Evolutionary conservation across 1,140 invertebrate genomes (phyloP).

Genomic region (Lethrus apterus): DNA sequence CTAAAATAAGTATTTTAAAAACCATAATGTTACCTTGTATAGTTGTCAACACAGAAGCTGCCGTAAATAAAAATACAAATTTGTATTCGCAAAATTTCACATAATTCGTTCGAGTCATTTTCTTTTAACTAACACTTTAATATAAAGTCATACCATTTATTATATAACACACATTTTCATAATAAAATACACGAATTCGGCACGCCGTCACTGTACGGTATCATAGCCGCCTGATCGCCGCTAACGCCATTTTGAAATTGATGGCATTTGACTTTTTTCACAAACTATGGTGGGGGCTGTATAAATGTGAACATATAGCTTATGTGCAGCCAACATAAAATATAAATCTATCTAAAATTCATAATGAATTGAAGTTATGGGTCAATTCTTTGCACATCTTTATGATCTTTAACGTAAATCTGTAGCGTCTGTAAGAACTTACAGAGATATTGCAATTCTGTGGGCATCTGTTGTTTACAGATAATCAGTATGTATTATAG

Average conservation of each 20-base stretch:
- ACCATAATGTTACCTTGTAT: conserved; percentile 32
- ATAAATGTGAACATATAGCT: no score
- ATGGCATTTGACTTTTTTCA: conserved; percentile 14
- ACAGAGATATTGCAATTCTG: no score
- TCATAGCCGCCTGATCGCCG: not conserved
- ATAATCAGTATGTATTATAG: no score
- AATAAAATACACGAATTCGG: conserved; percentile 4
- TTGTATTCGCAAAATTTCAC: conserved; percentile 24
- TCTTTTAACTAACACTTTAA: conserved; percentile 18
- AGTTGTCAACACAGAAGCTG: conserved; percentile 29
- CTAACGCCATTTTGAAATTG: conserved; percentile 11
- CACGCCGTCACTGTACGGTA: conserved; percentile 11
- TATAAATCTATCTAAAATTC: no score
- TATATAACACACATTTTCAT: conserved; percentile 18
- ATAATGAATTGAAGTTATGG: not conserved
- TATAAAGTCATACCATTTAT: conserved; percentile 18
- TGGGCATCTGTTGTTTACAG: no score
- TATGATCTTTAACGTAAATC: not conserved
- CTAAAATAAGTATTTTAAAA: no score
- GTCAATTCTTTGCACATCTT: conserved; percentile 2
- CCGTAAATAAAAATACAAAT: conserved; percentile 21
- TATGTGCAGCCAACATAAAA: not conserved
- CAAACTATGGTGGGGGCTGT: not conserved
- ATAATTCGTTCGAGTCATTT: conserved; percentile 28
- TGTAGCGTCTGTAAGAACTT: not conserved